Evolutionary conservation across 2,797 vertebrate species (phyloP).

Genomic region (Syngnathus rostellatus): DNA sequence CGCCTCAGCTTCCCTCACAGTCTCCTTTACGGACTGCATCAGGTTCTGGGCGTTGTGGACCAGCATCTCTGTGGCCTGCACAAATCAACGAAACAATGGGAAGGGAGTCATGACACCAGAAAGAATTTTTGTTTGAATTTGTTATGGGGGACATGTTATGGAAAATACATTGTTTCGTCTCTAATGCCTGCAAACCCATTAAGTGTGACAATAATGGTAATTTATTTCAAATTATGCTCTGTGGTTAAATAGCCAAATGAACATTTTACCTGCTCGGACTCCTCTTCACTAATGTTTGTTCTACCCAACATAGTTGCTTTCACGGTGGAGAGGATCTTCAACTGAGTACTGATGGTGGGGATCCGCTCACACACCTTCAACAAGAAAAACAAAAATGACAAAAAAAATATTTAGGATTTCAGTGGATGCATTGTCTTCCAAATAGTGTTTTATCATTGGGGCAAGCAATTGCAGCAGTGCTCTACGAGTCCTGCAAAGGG

Average conservation of each 20-base stretch:
- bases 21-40: constrained; percentile 99
- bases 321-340: constrained; percentile 98
- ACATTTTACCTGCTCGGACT: constrained; percentile 87
- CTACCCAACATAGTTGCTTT: constrained; percentile 99
- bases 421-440: neutral
- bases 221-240: too few species aligned
- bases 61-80: constrained; percentile 96
- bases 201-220: too few species aligned
- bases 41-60: constrained; percentile 98
- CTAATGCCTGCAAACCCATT: too few species aligned
- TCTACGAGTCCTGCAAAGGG: neutral
- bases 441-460: neutral
- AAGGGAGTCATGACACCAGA: neutral
- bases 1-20: constrained; percentile 94
- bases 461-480: neutral
- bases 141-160: neutral
- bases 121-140: neutral
- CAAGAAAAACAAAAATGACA: neutral
- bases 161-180: too few species aligned
- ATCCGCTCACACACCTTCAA: constrained; percentile 94
- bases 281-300: constrained; percentile 96
- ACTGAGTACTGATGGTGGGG: constrained; percentile 96
- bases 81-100: constrained; percentile 11
- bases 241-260: too few species aligned
- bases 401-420: neutral